Evolutionary conservation across 2,888 invertebrate species (phyloP).

Genomic region (Drosophila sordidula): DNA sequence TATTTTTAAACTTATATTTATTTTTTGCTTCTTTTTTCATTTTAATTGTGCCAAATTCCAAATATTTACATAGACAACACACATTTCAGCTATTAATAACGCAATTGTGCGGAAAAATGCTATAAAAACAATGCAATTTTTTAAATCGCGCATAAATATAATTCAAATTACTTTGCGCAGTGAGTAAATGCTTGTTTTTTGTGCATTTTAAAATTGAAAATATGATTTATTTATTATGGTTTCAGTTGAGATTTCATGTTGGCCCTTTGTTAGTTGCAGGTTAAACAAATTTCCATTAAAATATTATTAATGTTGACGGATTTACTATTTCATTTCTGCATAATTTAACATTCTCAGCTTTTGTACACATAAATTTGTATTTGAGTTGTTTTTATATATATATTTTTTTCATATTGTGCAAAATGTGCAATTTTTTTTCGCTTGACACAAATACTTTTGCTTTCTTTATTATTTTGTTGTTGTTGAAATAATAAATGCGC

Average conservation of each 20-base stretch:
- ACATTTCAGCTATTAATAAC: conserved; percentile 28
- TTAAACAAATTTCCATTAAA: conserved; percentile 23
- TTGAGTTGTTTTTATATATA: conserved; percentile 11
- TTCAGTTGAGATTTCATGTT: conserved; percentile 13
- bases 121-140: conserved; percentile 20
- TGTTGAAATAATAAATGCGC: conserved; percentile 32
- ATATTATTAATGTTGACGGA: conserved; percentile 2
- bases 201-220: conserved; percentile 11
- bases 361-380: conserved; percentile 5
- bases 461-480: conserved; percentile 9
- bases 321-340: conserved; percentile 34
- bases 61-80: conserved; percentile 28
- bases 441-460: conserved; percentile 28
- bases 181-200: not conserved
- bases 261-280: conserved; percentile 3
- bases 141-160: conserved; percentile 13
- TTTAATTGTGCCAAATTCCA: conserved; percentile 46
- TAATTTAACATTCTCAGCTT: conserved; percentile 29
- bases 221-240: not conserved
- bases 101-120: conserved; percentile 30
- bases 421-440: conserved; percentile 14
- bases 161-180: conserved; percentile 19
- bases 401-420: conserved; percentile 6
- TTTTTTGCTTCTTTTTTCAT: conserved; percentile 8
- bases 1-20: conserved; percentile 4